Evolutionary conservation across 1,140 invertebrate genomes (phyloP), one percentile per base, ranked within the genome.

Genomic region (Plectrocnemia conspersa): DNA sequence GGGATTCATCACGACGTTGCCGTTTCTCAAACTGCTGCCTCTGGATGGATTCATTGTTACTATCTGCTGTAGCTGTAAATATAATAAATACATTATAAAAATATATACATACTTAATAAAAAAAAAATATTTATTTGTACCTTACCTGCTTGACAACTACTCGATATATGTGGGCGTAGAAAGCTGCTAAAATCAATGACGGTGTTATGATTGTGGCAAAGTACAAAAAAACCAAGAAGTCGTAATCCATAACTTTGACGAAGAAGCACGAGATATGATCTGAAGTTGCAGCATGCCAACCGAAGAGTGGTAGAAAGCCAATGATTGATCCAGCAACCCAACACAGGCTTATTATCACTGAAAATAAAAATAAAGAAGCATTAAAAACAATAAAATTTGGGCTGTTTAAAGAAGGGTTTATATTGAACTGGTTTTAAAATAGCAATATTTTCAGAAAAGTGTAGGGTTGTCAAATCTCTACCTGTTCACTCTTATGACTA

Each of bases 121-220:
- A n/a, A n/a, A n/a, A n/a, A 29, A 7, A 7, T 29, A 29, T 33
- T 10, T 33, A 35, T 48, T 33, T 29, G 6, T 49, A 63, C 69
- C 7, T 64, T 67, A 91, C 89, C 84, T 93, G 91, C 68, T 88
- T 91, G 15, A 93, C 76, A 16, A 94, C 88, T 2, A 93, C 89
- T 21, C 81, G 77, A 65, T 93, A 93, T 52, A 94, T 93, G 64
- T 91, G 88, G 24, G 85, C 82, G 69, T 94, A 94, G 68, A 91
- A 93, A 13, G 82, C 85, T 11, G 85, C 82, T 68, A 94, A 82
- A 13, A 93, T 68, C 2, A 92, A 67, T 0, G 87, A 87, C 0
- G 91, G 91, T 15, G 88, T 86, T 32, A 93, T 85, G 54, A 93
- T 93, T 2, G 91, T 94, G 2, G 84, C 83, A 64, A 93, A 88